phyloP scores from a whole-genome alignment of 2,888 invertebrate species.

The Cybosia mesomella region DNA sequence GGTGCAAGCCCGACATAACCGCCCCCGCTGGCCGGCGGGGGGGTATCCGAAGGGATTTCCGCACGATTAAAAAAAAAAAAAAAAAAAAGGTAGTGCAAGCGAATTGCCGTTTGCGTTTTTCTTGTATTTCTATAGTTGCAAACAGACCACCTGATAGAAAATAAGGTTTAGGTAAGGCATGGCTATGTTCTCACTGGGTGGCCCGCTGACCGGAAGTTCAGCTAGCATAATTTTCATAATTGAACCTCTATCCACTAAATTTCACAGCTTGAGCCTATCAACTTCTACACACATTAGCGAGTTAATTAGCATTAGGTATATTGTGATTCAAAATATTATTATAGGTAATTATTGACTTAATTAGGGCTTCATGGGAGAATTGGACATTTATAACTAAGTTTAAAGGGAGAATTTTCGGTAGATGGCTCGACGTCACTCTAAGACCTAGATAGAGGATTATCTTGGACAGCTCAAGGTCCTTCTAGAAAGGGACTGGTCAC shows the following conservation, averaged over 20 bases:
- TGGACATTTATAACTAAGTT: neutral
- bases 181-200: neutral
- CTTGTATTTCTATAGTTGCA: neutral
- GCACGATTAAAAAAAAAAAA: no score
- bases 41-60: no score
- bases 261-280: slow-evolving; percentile 1
- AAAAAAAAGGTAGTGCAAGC: no score
- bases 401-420: neutral
- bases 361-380: neutral
- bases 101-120: neutral
- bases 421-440: no score
- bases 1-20: no score
- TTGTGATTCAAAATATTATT: neutral
- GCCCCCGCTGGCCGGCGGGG: no score
- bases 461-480: no score
- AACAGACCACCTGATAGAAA: neutral
- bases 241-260: slow-evolving; percentile 1
- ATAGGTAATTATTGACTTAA: neutral
- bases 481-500: no score
- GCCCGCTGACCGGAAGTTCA: neutral
- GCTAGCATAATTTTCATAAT: neutral
- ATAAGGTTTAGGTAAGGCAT: neutral
- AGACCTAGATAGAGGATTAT: no score
- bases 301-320: neutral
- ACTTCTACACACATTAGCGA: neutral